Evolutionary conservation across 2,888 invertebrate genomes (phyloP).

Genomic region (Andrena chrysosceles): DNA sequence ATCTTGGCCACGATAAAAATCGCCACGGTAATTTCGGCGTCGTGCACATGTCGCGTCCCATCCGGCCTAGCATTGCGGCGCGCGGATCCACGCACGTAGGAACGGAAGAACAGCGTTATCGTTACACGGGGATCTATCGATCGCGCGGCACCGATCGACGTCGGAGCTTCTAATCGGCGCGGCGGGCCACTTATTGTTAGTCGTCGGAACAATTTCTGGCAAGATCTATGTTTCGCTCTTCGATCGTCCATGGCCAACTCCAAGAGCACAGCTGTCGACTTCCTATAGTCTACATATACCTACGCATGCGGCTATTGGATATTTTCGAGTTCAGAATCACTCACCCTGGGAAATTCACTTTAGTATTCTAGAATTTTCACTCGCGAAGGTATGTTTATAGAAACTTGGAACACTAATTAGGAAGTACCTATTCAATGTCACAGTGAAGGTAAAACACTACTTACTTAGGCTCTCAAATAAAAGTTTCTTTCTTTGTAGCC

Average conservation of each 20-base stretch:
- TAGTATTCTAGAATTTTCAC: too few relatives aligned
- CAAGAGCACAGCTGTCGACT: neutral
- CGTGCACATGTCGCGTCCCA: constrained; percentile 83
- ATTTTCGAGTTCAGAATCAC: neutral
- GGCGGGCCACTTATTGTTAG: neutral
- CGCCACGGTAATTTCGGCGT: constrained; percentile 82
- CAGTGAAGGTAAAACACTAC: too few relatives aligned
- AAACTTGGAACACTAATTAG: too few relatives aligned
- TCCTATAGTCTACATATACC: neutral
- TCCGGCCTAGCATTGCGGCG: constrained; percentile 69
- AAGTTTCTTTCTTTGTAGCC: too few relatives aligned
- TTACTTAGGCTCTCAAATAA: too few relatives aligned
- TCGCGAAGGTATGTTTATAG: too few relatives aligned
- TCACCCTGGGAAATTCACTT: too few relatives aligned
- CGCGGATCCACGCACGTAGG: constrained; percentile 56
- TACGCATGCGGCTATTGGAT: neutral
- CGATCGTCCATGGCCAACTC: neutral
- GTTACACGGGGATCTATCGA: constrained; percentile 42
- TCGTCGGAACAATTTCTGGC: constrained; percentile 15
- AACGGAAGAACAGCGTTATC: constrained; percentile 32
- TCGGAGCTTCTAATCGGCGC: constrained; percentile 38
- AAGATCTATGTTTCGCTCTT: constrained; percentile 2
- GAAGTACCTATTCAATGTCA: too few relatives aligned
- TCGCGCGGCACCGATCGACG: constrained; percentile 19
- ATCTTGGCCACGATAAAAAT: constrained; percentile 81